Percentiles rank a stretch among this genome's conserved stretches.
Evolutionary conservation across 2,797 vertebrate species (phyloP).

Genomic region (Parambassis ranga): DNA sequence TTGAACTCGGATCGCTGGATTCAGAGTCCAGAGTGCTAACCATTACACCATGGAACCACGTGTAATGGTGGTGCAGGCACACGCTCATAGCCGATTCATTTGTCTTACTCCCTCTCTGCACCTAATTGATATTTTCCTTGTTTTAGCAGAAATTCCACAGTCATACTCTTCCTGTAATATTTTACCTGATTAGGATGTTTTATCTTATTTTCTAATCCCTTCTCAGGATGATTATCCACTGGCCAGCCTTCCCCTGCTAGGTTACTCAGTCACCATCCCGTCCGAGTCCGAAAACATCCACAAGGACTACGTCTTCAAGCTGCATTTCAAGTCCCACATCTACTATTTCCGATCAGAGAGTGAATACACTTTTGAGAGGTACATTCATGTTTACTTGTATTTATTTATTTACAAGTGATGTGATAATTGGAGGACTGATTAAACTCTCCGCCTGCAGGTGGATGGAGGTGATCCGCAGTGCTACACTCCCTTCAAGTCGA

Average conservation of each 20-base stretch:
- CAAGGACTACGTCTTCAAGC: conserved; percentile 98
- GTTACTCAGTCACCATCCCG: conserved; percentile 94
- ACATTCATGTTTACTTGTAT: too few relatives aligned
- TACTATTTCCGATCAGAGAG: conserved; percentile 99
- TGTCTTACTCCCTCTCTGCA: too few relatives aligned
- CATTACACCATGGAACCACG: conserved; percentile 70
- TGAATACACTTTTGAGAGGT: conserved; percentile 97
- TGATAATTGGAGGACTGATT: not conserved
- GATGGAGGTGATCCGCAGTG: conserved; percentile 98
- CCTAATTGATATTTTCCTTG: too few relatives aligned
- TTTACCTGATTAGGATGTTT: too few relatives aligned
- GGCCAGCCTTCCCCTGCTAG: conserved; percentile 94
- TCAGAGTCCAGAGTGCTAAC: conserved; percentile 73
- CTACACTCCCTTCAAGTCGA: conserved; percentile 86
- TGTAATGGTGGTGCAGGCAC: too few relatives aligned
- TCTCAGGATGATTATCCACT: conserved; percentile 94
- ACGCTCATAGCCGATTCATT: too few relatives aligned
- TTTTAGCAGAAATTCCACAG: too few relatives aligned
- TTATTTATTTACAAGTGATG: too few relatives aligned
- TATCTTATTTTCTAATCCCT: not conserved
- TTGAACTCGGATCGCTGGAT: conserved; percentile 73
- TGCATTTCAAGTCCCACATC: conserved; percentile 98
- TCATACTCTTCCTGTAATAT: too few relatives aligned
- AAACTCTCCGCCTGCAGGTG: conserved; percentile 79
- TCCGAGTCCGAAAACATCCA: conserved; percentile 95